Evolutionary conservation across 1,140 invertebrate species (phyloP).

Genomic region (Dendroctonus ponderosae): DNA sequence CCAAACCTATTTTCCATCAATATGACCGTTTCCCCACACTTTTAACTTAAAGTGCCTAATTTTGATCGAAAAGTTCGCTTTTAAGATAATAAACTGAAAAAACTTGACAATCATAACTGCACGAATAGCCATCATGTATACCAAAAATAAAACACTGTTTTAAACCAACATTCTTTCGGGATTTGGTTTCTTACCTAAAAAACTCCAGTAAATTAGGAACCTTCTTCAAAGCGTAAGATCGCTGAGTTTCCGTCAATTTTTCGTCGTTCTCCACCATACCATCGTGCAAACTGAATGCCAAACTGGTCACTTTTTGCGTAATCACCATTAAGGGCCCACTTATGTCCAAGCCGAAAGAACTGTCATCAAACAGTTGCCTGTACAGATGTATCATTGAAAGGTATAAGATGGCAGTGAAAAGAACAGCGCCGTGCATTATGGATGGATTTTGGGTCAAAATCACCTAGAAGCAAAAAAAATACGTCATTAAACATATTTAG

Average conservation of each 20-base stretch:
- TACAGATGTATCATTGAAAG: conserved; percentile 83
- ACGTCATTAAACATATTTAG: background rate
- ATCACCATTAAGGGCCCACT: conserved; percentile 95
- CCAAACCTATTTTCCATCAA: too few relatives aligned
- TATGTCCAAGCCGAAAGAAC: conserved; percentile 86
- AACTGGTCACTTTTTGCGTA: conserved; percentile 89
- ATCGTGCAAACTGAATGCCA: conserved; percentile 91
- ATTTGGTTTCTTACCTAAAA: conserved; percentile 57
- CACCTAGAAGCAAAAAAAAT: conserved; percentile 15
- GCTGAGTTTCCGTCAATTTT: conserved; percentile 68
- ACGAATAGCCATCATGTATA: too few relatives aligned
- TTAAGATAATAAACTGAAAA: too few relatives aligned
- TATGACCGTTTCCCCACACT: too few relatives aligned
- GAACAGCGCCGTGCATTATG: conserved; percentile 58
- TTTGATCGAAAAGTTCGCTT: too few relatives aligned
- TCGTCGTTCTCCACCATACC: conserved; percentile 66
- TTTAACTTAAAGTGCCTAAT: too few relatives aligned
- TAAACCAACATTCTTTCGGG: too few relatives aligned
- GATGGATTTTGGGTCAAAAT: conserved; percentile 33
- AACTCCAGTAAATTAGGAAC: conserved; percentile 76
- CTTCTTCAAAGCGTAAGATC: conserved; percentile 66
- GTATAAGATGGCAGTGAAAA: conserved; percentile 76
- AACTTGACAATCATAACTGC: too few relatives aligned
- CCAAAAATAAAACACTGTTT: too few relatives aligned
- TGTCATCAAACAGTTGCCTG: conserved; percentile 84